phyloP scores from a whole-genome alignment of 2,888 invertebrate species.

The Lycocerus yunnanus region DNA sequence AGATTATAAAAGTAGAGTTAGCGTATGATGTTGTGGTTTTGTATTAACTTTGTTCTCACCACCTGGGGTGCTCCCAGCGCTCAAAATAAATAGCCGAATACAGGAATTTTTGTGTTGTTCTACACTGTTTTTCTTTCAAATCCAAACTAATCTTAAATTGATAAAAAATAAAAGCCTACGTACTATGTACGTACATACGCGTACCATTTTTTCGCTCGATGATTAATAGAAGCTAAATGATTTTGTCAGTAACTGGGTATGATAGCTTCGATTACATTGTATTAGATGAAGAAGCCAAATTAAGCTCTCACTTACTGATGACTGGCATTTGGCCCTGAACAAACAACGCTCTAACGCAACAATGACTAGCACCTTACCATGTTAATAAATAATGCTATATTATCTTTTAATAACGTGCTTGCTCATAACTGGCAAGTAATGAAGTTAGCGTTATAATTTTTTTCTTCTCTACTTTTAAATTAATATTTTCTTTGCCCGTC shows the following conservation, averaged over 20 bases:
- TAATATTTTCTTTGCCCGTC: neutral
- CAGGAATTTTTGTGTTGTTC: conserved; percentile 31
- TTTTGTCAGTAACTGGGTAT: conserved; percentile 33
- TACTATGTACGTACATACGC: too few species aligned
- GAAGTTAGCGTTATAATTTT: conserved; percentile 7
- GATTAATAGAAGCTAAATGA: conserved; percentile 29
- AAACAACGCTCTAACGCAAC: conserved; percentile 46
- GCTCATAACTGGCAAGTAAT: conserved; percentile 15
- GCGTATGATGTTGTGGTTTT: conserved; percentile 56
- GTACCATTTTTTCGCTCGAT: neutral
- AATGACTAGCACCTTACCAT: conserved; percentile 40
- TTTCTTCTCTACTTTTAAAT: conserved; percentile 1
- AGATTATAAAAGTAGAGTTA: conserved; percentile 55
- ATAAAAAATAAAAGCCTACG: neutral
- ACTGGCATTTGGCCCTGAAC: conserved; percentile 49
- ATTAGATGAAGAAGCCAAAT: conserved; percentile 46
- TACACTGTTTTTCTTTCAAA: conserved; percentile 37
- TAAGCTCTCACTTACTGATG: conserved; percentile 51
- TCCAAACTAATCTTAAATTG: conserved; percentile 18
- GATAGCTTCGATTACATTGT: conserved; percentile 34
- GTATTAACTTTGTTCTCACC: conserved; percentile 48
- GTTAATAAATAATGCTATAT: conserved; percentile 26
- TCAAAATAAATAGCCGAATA: conserved; percentile 30
- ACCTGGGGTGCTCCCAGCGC: conserved; percentile 32
- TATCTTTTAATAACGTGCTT: conserved; percentile 21